A percentile compares a stretch with the other conserved stretches of the same genome.
These are phyloP conservation scores for Cydia strobilella DNA, from an alignment of 1,140 invertebrate species.

Conservation along the genomic window DNA sequence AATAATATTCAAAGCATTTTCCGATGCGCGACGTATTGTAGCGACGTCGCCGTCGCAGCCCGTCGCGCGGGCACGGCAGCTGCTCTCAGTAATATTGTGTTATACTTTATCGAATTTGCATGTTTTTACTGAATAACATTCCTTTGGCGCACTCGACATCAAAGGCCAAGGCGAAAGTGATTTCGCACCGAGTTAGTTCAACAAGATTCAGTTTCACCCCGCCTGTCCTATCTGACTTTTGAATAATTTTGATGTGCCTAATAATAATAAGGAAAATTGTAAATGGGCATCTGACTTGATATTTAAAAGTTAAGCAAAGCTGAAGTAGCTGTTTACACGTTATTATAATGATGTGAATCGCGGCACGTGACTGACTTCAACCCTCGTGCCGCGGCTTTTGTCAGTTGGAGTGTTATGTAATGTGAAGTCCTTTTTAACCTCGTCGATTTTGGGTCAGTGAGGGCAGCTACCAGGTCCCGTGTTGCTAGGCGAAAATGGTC, in stretches of 20 bases:
- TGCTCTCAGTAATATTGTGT: constrained; percentile 75
- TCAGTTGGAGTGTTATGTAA: constrained; percentile 23
- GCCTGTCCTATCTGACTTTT: constrained; percentile 58
- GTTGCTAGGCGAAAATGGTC: too few species aligned
- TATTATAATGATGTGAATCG: constrained; percentile 46
- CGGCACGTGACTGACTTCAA: constrained; percentile 35
- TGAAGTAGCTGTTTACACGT: constrained; percentile 35
- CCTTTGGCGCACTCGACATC: constrained; percentile 77
- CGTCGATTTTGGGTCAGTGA: too few species aligned
- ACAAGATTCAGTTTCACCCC: constrained; percentile 74
- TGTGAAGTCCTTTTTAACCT: neutral
- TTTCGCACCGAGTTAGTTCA: constrained; percentile 78
- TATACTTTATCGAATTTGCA: constrained; percentile 80
- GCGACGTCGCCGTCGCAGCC: constrained; percentile 39
- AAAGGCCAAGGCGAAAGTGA: constrained; percentile 77
- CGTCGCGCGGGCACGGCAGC: constrained; percentile 50
- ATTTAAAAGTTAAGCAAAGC: constrained; percentile 49
- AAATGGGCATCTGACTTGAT: constrained; percentile 72
- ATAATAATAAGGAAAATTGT: constrained; percentile 79
- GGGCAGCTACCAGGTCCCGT: too few species aligned
- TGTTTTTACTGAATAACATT: constrained; percentile 80
- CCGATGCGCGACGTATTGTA: constrained; percentile 51
- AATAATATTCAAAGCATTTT: constrained; percentile 63
- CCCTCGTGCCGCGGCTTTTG: constrained; percentile 5
- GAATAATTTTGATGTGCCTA: constrained; percentile 74